Conservation (phyloP, 2,888 invertebrate genomes). For the Diadromus collaris region DNA sequence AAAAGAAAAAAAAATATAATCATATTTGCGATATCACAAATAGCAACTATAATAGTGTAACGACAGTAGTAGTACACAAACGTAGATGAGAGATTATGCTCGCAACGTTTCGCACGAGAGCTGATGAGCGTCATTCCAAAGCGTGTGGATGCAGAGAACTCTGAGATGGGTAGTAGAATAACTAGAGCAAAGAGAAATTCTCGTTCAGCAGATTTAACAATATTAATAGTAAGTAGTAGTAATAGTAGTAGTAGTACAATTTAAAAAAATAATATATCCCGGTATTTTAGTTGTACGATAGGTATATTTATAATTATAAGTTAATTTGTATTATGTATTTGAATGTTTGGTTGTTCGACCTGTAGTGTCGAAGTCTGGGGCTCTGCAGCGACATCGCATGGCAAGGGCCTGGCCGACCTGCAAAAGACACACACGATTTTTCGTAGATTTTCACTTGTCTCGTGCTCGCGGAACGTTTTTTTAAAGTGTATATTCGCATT, state of each 20-base stretch:
- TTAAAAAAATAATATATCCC: constrained; percentile 35
- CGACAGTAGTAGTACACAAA: constrained; percentile 62
- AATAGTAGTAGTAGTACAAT: constrained; percentile 39
- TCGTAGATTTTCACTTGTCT: constrained; percentile 49
- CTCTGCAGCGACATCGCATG: constrained; percentile 80
- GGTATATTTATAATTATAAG: constrained; percentile 56
- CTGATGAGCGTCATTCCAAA: constrained; percentile 76
- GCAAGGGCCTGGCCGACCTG: constrained; percentile 79
- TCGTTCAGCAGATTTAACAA: constrained; percentile 58
- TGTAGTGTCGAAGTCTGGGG: constrained; percentile 90
- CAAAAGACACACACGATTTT: constrained; percentile 76
- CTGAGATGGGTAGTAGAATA: constrained; percentile 68
- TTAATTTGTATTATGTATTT: constrained; percentile 65
- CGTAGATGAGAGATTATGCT: constrained; percentile 63
- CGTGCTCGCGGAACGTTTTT: constrained; percentile 15
- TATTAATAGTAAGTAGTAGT: constrained; percentile 32
- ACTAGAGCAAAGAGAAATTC: constrained; percentile 64
- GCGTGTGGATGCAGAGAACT: constrained; percentile 77
- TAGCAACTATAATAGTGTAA: constrained; percentile 48
- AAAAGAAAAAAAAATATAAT: constrained; percentile 33
- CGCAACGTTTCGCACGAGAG: constrained; percentile 66
- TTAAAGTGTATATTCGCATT: not conserved
- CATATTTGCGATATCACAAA: constrained; percentile 31
- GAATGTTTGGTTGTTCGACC: constrained; percentile 81
- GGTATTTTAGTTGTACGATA: constrained; percentile 57